Base-by-base conservation (phyloP, 2,888 invertebrate species). In the Eupelmus urozonus region DNA sequence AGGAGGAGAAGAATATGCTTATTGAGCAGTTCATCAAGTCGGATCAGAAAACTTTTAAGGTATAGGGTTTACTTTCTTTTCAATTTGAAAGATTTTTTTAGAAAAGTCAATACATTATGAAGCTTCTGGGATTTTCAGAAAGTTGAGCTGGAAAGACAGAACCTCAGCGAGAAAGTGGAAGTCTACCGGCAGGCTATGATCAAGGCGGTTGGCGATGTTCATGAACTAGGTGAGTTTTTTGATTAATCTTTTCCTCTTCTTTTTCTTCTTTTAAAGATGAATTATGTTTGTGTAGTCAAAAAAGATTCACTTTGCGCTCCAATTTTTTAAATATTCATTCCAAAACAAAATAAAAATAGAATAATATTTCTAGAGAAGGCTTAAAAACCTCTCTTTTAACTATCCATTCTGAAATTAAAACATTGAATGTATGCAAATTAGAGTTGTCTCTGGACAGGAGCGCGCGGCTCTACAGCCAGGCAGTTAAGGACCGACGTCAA, bases 1-100 rank as follows among this genome's bases (percentile, higher is more conserved):
- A 93, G 49, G 93, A 94, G 55, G 93, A 93, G 65, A 94, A 95
- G 77, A 95, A 94, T 82, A 91, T 92, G 34, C 89, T 95, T n/a
- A 92, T 96, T 57, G 93, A 94, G 83, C 93, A 93, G 85, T 95
- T 94, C 82, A 93, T 94, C 74, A 92, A 93, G 84, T 93, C 94
- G 81, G 96, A 96, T 87, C 90, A 93, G 23, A 92, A 93, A 67
- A 93, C 92, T 82, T 94, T 94, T 59, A 93, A 93, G 88, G 93
- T 89, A 80, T 80, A 81, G 75, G 27, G 49, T 29, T n/a, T n/a
- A n/a, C n/a, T n/a, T n/a, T n/a, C n/a, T n/a, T n/a, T n/a, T n/a
- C n/a, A n/a, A 13, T 20, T 34, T 34, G 34, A 9, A n/a, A n/a
- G 9, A 34, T 34, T 34, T 34, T 34, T 34, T 34, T 5, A n/a